These are phyloP conservation scores for Halictus quadricinctus DNA, from an alignment of 2,888 invertebrate genomes.

Conservation along the genomic window DNA sequence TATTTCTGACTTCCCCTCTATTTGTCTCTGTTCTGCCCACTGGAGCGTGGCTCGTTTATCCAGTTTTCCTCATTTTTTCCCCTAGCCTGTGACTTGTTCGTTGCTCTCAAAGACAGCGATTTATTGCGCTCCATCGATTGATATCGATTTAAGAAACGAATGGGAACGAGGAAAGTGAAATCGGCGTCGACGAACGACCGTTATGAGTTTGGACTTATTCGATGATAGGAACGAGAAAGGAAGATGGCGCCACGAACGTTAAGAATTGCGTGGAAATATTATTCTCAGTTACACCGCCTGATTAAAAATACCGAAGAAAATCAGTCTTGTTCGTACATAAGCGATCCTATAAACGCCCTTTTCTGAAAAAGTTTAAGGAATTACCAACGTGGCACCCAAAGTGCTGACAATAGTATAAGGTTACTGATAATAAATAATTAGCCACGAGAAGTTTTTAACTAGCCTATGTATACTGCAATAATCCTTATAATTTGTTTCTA, in stretches of 20 bases:
- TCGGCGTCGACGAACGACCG: slow-evolving; percentile 3
- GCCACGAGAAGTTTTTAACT: too few relatives aligned
- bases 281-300: background rate
- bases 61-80: slow-evolving; percentile 20
- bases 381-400: too few relatives aligned
- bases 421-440: too few relatives aligned
- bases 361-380: too few relatives aligned
- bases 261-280: background rate
- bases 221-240: background rate
- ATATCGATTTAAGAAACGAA: slow-evolving; percentile 53
- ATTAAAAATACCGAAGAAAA: background rate
- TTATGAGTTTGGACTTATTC: background rate
- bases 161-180: slow-evolving; percentile 30
- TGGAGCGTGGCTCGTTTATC: background rate
- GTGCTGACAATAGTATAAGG: too few relatives aligned
- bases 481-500: too few relatives aligned
- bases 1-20: slow-evolving; percentile 37
- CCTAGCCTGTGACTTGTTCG: slow-evolving; percentile 7
- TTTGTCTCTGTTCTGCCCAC: slow-evolving; percentile 33
- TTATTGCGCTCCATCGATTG: slow-evolving; percentile 59
- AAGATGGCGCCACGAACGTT: background rate
- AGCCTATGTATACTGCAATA: too few relatives aligned
- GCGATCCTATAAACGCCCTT: too few relatives aligned
- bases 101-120: slow-evolving; percentile 46
- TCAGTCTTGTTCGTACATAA: background rate